A percentile compares a stretch with the other conserved stretches of the same genome.
These are phyloP conservation scores for Glossosoma conforme DNA, from an alignment of 1,140 invertebrate genomes.

Conservation along the genomic window DNA sequence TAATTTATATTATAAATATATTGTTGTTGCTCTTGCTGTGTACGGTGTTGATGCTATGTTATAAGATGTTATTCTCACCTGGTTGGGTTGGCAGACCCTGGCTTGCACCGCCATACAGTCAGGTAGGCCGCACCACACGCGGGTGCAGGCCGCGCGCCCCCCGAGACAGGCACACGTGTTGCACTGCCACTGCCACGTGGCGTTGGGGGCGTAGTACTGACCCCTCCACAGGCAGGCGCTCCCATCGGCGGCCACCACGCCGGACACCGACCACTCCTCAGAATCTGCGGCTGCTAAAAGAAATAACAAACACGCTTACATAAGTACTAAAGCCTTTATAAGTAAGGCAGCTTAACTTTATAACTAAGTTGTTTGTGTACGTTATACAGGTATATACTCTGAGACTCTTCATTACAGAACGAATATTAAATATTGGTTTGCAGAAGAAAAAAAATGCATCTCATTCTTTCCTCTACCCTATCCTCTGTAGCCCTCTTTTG, in stretches of 20 bases:
- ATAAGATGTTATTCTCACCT: constrained; percentile 43
- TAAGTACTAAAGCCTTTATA: no score
- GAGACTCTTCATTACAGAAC: no score
- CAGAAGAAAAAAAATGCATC: no score
- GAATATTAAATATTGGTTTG: no score
- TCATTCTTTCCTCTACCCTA: no score
- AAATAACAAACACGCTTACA: not conserved
- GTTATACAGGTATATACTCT: no score
- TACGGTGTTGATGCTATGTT: no score
- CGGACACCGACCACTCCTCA: constrained; percentile 21
- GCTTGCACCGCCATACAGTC: constrained; percentile 64
- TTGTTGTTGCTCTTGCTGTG: no score
- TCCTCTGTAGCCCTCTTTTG: no score
- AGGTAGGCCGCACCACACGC: constrained; percentile 78
- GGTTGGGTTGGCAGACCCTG: constrained; percentile 51
- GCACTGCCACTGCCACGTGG: constrained; percentile 66
- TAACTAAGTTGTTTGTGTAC: no score
- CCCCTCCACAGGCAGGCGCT: constrained; percentile 55
- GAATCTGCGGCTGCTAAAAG: constrained; percentile 12
- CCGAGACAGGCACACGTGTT: constrained; percentile 75
- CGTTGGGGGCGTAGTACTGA: constrained; percentile 54
- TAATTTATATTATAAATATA: constrained; percentile 7
- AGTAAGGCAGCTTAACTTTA: no score
- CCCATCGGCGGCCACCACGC: constrained; percentile 11
- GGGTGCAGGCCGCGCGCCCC: constrained; percentile 71